These are phyloP conservation scores for Araneus ventricosus DNA, from an alignment of 1,140 invertebrate species.

Conservation along the genomic window DNA sequence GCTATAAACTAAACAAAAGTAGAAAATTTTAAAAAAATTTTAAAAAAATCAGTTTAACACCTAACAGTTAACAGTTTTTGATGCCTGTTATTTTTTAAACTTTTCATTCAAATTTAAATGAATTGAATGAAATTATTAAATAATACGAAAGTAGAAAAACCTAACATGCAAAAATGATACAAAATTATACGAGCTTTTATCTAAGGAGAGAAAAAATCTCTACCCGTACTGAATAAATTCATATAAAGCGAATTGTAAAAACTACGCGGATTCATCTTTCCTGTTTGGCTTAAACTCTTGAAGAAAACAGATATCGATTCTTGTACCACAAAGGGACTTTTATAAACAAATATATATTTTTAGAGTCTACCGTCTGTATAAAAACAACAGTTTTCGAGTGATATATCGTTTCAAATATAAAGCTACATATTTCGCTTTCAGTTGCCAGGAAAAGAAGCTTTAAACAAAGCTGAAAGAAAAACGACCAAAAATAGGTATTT, in stretches of 20 bases:
- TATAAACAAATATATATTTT: conserved; percentile 5
- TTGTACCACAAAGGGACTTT: not conserved
- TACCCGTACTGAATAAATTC: not conserved
- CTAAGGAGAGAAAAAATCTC: not conserved
- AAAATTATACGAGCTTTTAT: not conserved
- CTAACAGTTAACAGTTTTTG: no score
- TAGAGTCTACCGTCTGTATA: not conserved
- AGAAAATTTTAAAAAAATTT: no score
- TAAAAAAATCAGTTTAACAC: no score
- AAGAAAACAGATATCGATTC: conserved; percentile 1
- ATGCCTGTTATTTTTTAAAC: no score
- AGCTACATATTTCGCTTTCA: not conserved
- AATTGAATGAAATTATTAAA: no score
- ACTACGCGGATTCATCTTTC: not conserved
- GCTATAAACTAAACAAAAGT: no score
- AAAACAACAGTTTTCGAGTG: not conserved
- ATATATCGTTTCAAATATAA: conserved; percentile 6
- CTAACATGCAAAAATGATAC: not conserved
- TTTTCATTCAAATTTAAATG: no score
- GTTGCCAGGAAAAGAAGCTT: not conserved
- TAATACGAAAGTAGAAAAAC: no score
- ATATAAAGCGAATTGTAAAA: not conserved
- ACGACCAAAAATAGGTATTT: no score
- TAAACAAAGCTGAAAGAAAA: no score
- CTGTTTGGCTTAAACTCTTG: not conserved